Conservation (phyloP, 2,797 vertebrate genomes). For the Cottoperca gobio region DNA sequence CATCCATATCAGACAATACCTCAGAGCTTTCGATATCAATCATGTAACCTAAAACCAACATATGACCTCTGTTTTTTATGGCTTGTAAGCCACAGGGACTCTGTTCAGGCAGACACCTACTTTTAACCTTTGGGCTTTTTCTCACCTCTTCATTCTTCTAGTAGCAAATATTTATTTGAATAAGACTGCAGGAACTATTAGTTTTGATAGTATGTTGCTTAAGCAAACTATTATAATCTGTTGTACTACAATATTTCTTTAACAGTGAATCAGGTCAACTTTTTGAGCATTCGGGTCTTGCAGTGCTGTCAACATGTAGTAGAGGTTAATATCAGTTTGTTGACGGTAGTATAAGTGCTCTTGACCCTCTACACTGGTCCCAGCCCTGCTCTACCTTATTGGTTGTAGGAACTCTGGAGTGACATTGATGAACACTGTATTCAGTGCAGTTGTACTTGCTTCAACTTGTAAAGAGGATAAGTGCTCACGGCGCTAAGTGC, state of each 20-base stretch:
- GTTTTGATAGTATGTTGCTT: constrained; percentile 8
- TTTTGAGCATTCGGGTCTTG: not conserved
- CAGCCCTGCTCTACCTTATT: constrained; percentile 13
- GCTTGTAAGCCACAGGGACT: constrained; percentile 7
- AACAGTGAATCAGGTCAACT: not conserved
- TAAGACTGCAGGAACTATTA: constrained; percentile 5
- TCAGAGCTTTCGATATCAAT: constrained; percentile 40
- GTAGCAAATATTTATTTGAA: not conserved
- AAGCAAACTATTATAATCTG: not conserved
- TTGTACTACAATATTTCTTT: not conserved
- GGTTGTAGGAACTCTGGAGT: constrained; percentile 9
- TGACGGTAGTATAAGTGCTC: not conserved
- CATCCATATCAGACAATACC: constrained; percentile 57
- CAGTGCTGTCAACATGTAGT: not conserved
- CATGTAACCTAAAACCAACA: constrained; percentile 19
- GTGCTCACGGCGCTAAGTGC: not conserved
- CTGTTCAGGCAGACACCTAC: constrained; percentile 11
- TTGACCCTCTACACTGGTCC: constrained; percentile 1
- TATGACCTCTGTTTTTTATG: constrained; percentile 3
- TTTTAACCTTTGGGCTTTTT: constrained; percentile 1
- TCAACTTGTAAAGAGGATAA: constrained; percentile 40
- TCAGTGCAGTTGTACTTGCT: constrained; percentile 39
- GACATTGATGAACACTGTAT: constrained; percentile 20
- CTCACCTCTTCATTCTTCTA: not conserved
- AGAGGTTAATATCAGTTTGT: not conserved